Base-by-base conservation (phyloP, 2,888 invertebrate genomes). In the Brenthis daphne region DNA sequence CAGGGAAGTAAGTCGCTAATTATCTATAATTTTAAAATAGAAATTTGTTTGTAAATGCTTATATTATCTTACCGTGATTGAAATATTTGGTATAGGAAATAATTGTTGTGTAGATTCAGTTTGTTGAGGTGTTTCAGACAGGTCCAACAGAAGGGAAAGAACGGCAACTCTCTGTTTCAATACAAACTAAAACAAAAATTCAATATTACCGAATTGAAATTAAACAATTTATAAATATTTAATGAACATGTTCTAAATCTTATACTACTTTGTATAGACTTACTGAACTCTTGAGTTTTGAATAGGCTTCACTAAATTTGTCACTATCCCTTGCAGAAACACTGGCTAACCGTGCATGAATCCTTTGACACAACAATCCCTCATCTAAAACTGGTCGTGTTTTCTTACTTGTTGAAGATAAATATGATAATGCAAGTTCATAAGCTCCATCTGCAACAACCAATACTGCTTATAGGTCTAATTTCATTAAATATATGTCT, bases 101-200 rank as follows among this genome's bases (percentile, higher is more conserved):
- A 92, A 77, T 73, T 89, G 91, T 47, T 87, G 88, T 53, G 91
- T 91, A 11, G 87, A 87, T 57, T 87, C 87, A 5, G 84, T 77
- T 57, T 82, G 78, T 3, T 84, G 82, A n/a, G 86, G 80, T 61
- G 82, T 75, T 61, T 92, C 89, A 4, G 93, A 88, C 29, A 93
- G 77, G 12, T 88, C 86, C 69, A 90, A 80, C 57, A 95, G 82
- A 70, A 95, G 86, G 55, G 92, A 87, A 73, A 95, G 77, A 14
- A 95, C 86, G 47, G 94, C 93, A 67, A 93, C 93, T 74, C 95
- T 89, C 79, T 95, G 94, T 76, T 94, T 94, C 68, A 95, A 82
- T 58, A 95, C 90, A 74, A 94, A 92, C 94, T 94, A 87, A 67
- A 76, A 70, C 73, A 51, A 57, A 20, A 48, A 20, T 16, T 6